Conservation (phyloP, 2,113 vertebrate genomes). For the Oryctolagus cuniculus region mOryCun1.1 NC_091447.1:34733501-34734000, state of each 20-base stretch:
- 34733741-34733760: neutral
- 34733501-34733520: neutral
- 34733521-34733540: neutral
- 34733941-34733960: neutral
- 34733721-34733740: neutral
- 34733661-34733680: neutral
- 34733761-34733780: neutral
- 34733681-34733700: neutral
- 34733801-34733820: neutral
- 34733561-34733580: neutral
- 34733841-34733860: neutral
- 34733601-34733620: neutral
- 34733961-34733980: neutral
- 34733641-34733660: neutral
- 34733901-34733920: neutral
- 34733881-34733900: too few species aligned
- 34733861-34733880: rapidly evolving
- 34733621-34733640: neutral
- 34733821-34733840: neutral
- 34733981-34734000: neutral
- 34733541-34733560: neutral
- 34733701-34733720: neutral
- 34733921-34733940: neutral
- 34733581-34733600: too few species aligned
- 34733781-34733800: neutral